phyloP scores from a whole-genome alignment of 1,140 invertebrate species.

The Trichonephila clavata region DNA sequence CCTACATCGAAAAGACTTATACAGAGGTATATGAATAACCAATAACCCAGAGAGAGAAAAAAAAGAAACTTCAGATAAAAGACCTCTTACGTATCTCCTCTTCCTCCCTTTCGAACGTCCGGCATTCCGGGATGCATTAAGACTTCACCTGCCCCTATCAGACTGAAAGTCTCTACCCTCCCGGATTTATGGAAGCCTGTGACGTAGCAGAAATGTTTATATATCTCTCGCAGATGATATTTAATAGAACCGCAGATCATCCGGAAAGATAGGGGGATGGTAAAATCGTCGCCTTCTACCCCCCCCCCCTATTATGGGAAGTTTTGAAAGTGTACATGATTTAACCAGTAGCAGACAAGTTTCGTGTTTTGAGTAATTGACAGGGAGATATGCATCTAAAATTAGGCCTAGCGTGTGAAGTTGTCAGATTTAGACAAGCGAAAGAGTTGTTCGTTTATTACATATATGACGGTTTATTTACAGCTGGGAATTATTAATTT shows the following conservation, averaged over 20 bases:
- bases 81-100: not conserved
- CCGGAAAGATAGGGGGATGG: not conserved
- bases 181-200: not conserved
- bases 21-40: not conserved
- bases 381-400: not conserved
- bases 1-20: too few relatives aligned
- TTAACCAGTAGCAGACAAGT: not conserved
- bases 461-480: too few relatives aligned
- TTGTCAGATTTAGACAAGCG: not conserved
- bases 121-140: not conserved
- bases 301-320: not conserved
- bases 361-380: slow-evolving; percentile 5
- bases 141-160: not conserved
- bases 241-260: not conserved
- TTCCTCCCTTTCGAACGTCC: not conserved
- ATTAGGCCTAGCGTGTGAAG: not conserved
- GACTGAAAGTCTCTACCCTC: not conserved
- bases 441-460: too few relatives aligned
- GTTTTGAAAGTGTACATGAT: not conserved
- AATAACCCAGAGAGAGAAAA: not conserved
- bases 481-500: too few relatives aligned
- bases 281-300: not conserved
- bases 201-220: not conserved
- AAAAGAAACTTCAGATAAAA: not conserved
- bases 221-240: not conserved